Evolutionary conservation across 2,113 vertebrate genomes (phyloP), one percentile per base, ranked within the genome.

Genomic region (Ophthalmolycus amberensis): DNA sequence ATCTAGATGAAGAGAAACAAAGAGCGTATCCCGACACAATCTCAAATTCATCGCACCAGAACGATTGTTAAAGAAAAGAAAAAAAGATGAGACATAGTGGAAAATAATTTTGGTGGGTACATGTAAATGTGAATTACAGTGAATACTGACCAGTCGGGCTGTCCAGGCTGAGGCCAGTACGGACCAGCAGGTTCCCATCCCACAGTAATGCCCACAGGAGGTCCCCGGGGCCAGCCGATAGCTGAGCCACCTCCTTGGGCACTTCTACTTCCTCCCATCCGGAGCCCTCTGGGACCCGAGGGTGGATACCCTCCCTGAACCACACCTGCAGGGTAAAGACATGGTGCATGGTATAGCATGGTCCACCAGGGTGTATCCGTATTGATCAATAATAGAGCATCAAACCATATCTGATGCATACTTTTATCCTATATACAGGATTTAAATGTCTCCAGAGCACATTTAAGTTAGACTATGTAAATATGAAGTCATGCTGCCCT

Each of bases 121-220:
- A 20, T 38, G 16, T 52, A 8, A 73, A 58, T 48, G 38, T 72
- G 63, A 56, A 46, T 6, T 46, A 3, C 14, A 10, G 11, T 68
- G 8, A 58, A 29, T 50, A 38, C 89, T 64, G 46, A 99, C 98
- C 98, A 94, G 95, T 97, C 12, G 96, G 97, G 71, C 95, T 96
- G 91, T 96, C 97, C 88, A 97, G 95, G 46, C 90, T 95, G 85
- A 99, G 96, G 54, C 98, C 97, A 60, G 96, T 96, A 27, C 98
- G 96, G 85, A 96, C 96, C 84, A 99, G 90, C 34, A 98, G 96
- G 88, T 98, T 97, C 18, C 98, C 98, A 79, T 99, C 97, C 98
- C 97, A 99, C 42, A 99, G 95, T 15, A 97, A 94, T 67, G 93
- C 96, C 98, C 98, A 99, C 14, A 99, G 91, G 62, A 99, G 96